These are phyloP conservation scores for Erythrocebus patas DNA, from an alignment of 2,113 vertebrate genomes.

Conservation along the genomic window DNA sequence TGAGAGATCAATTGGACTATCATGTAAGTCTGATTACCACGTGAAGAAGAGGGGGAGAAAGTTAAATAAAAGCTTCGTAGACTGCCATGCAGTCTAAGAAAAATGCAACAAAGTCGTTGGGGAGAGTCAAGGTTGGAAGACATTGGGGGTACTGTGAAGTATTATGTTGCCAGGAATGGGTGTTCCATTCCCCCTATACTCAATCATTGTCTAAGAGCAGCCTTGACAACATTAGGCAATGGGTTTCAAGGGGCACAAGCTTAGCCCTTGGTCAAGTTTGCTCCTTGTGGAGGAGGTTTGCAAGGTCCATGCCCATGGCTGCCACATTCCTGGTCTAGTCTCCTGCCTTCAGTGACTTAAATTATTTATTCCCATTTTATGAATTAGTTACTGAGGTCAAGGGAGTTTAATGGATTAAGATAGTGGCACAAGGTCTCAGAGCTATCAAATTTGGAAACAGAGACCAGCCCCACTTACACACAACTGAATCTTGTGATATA, in stretches of 20 bases:
- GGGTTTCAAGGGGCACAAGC: background rate
- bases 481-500: background rate
- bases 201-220: background rate
- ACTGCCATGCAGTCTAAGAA: background rate
- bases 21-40: background rate
- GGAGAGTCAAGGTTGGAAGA: background rate
- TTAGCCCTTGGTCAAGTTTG: background rate
- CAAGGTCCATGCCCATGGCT: background rate
- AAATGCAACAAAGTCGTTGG: background rate
- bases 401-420: slow-evolving; percentile 19
- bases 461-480: background rate
- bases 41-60: background rate
- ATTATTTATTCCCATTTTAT: slow-evolving; percentile 50
- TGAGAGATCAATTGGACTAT: background rate
- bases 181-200: background rate
- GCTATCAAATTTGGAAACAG: slow-evolving; percentile 55
- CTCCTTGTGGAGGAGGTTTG: background rate
- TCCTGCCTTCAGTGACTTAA: slow-evolving; percentile 34
- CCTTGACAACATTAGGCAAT: background rate
- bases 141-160: background rate
- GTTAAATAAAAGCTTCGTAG: background rate
- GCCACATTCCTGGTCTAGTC: background rate
- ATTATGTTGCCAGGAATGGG: background rate
- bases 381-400: slow-evolving; percentile 56
- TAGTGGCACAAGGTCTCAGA: background rate